Percentiles rank a stretch among this genome's conserved stretches.
Conservation (phyloP, 2,797 vertebrate genomes). For the Prionace glauca region DNA sequence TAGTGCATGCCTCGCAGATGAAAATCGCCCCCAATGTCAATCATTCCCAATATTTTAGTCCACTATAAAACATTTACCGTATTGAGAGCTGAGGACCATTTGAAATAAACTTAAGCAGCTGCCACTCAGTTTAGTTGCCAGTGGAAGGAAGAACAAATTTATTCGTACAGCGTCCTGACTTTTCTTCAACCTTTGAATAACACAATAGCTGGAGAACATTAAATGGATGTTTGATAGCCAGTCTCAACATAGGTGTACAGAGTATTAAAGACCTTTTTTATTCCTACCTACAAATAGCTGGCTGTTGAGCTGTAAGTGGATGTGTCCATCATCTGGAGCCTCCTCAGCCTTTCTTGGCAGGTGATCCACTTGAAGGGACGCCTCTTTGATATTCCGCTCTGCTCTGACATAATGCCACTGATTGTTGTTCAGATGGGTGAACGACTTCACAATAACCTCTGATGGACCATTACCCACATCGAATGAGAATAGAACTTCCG, state of each 20-base stretch:
- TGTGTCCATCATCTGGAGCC: conserved; percentile 71
- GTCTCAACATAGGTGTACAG: not conserved
- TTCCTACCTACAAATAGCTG: conserved; percentile 87
- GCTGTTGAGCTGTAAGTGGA: conserved; percentile 79
- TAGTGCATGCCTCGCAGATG: not conserved
- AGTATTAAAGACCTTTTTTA: not conserved
- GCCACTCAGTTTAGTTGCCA: not conserved
- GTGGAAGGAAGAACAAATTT: no score
- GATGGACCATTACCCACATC: conserved; percentile 80
- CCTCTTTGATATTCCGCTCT: conserved; percentile 81
- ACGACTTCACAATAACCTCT: conserved; percentile 62
- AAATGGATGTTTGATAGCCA: not conserved
- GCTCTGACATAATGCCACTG: conserved; percentile 80
- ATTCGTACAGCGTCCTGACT: not conserved
- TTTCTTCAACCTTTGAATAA: not conserved
- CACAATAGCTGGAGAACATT: not conserved
- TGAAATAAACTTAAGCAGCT: not conserved
- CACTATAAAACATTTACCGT: not conserved
- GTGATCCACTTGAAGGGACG: conserved; percentile 79
- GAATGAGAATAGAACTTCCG: conserved; percentile 72
- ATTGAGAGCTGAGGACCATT: not conserved
- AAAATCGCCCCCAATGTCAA: not conserved
- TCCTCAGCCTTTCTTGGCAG: conserved; percentile 71
- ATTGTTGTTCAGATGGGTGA: conserved; percentile 68
- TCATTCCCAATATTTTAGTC: not conserved